Evolutionary conservation across 2,888 invertebrate genomes (phyloP).

Genomic region (Tolmerus cingulatus): DNA sequence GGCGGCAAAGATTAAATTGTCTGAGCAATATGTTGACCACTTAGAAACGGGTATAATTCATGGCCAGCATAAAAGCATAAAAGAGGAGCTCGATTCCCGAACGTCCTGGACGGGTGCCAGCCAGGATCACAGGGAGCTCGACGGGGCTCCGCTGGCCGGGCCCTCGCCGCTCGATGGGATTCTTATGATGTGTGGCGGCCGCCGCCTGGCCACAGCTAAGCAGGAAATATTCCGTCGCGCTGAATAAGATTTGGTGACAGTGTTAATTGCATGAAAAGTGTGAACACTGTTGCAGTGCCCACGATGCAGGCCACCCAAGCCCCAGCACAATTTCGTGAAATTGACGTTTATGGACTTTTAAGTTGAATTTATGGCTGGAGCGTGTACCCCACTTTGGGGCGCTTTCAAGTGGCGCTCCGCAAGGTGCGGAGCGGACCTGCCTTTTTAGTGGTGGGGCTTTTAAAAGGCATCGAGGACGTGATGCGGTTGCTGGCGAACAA

Average conservation of each 20-base stretch:
- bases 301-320: not conserved
- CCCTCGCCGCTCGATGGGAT: not conserved
- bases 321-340: slow-evolving; percentile 5
- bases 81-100: not conserved
- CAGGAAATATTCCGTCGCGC: slow-evolving; percentile 27
- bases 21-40: slow-evolving; percentile 49
- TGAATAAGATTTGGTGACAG: slow-evolving; percentile 31
- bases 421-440: not conserved
- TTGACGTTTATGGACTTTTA: slow-evolving; percentile 36
- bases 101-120: slow-evolving; percentile 22
- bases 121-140: not conserved
- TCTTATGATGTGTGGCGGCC: slow-evolving; percentile 36
- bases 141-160: not conserved
- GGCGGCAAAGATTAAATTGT: slow-evolving; percentile 47
- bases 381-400: not conserved
- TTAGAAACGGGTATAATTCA: slow-evolving; percentile 45
- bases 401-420: not conserved
- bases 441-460: not conserved
- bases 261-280: slow-evolving; percentile 26
- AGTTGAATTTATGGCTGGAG: not conserved
- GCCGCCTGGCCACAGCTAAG: slow-evolving; percentile 18
- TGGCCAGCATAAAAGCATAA: slow-evolving; percentile 27
- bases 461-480: not conserved
- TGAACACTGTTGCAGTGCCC: slow-evolving; percentile 3
- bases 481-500: not conserved